phyloP scores from a whole-genome alignment of 2,113 vertebrate genomes.

The Hypocryptadius cinnamomeus region DNA sequence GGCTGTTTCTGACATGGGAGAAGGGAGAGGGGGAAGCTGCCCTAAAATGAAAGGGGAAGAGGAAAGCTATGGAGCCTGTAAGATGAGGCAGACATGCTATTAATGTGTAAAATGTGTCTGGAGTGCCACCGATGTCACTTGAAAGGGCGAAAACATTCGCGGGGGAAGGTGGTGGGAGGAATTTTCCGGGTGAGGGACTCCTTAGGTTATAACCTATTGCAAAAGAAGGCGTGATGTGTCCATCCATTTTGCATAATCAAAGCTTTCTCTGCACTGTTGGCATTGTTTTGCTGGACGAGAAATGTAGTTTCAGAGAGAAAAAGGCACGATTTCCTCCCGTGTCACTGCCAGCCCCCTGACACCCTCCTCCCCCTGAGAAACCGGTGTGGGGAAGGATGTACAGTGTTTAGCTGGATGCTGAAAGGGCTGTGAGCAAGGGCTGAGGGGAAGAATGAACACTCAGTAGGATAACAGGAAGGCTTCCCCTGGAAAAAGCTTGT shows the following conservation, averaged over 20 bases:
- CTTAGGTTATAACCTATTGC: conserved; percentile 16
- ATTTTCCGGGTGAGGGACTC: conserved; percentile 33
- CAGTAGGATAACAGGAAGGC: background rate
- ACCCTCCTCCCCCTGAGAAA: background rate
- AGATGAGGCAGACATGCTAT: background rate
- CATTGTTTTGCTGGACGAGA: conserved; percentile 23
- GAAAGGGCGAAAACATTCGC: background rate
- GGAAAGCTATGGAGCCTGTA: conserved; percentile 28
- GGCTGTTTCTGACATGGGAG: background rate
- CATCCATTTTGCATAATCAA: conserved; percentile 62
- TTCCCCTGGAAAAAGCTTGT: background rate
- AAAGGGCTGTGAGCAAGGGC: background rate
- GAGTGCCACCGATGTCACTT: background rate
- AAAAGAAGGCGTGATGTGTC: background rate
- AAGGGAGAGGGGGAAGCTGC: conserved; percentile 2
- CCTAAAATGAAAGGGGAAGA: background rate
- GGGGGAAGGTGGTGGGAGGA: background rate
- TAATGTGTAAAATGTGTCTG: conserved; percentile 2
- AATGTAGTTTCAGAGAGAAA: conserved; percentile 18
- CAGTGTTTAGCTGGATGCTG: background rate
- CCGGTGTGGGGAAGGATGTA: background rate
- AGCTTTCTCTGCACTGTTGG: conserved; percentile 24
- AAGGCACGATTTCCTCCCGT: background rate
- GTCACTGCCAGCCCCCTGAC: background rate
- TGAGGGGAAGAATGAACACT: background rate